A percentile compares a stretch with the other conserved stretches of the same genome.
Evolutionary conservation across 2,113 vertebrate species (phyloP).

Genomic region (Pangasianodon gigas): DNA sequence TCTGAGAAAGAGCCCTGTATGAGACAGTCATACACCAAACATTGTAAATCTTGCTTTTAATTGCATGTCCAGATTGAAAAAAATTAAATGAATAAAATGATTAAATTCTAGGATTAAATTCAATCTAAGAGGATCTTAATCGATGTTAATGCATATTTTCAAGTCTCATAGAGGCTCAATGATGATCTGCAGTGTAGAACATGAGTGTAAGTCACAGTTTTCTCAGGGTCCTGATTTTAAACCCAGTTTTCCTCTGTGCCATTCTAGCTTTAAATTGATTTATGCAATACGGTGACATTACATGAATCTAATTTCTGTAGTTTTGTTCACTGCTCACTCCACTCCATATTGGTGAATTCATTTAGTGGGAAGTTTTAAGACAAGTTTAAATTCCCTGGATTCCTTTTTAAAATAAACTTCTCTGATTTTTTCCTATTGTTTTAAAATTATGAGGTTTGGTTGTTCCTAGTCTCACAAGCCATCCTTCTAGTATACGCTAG

Average conservation of each 20-base stretch:
- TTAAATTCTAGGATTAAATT: neutral
- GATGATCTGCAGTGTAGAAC: conserved; percentile 12
- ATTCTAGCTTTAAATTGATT: conserved; percentile 28
- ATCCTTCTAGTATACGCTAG: neutral
- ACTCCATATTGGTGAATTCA: neutral
- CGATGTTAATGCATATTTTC: conserved; percentile 13
- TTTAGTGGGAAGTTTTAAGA: neutral
- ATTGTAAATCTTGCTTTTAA: neutral
- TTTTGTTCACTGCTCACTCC: neutral
- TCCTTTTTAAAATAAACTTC: neutral
- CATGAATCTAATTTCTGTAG: neutral
- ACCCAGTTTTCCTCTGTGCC: conserved; percentile 35
- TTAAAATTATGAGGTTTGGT: neutral
- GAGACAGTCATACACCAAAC: neutral
- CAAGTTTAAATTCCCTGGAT: neutral
- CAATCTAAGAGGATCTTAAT: neutral
- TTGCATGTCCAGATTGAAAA: neutral
- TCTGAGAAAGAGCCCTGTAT: conserved; percentile 25
- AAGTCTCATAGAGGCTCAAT: conserved; percentile 1
- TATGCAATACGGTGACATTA: neutral
- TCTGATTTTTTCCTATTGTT: neutral
- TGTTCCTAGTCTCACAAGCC: neutral
- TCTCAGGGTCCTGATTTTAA: conserved; percentile 39
- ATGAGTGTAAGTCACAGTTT: conserved; percentile 53
- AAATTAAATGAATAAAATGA: neutral